phyloP scores from a whole-genome alignment of 2,797 vertebrate species.

The Malacoctenus gilli region DNA sequence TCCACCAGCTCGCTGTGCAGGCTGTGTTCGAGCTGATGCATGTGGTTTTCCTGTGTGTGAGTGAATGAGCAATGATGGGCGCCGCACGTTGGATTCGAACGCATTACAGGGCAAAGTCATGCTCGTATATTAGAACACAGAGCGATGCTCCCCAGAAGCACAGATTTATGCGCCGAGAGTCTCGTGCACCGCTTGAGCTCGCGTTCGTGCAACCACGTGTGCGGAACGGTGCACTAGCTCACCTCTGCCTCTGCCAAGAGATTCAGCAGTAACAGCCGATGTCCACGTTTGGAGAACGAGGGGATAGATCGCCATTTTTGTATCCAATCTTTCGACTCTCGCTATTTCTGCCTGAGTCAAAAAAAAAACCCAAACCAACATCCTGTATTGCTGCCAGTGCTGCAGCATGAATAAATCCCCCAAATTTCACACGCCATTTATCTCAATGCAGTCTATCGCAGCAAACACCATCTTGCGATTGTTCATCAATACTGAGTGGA shows the following conservation, averaged over 20 bases:
- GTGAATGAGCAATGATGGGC: conserved; percentile 13
- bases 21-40: conserved; percentile 15
- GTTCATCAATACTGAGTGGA: conserved; percentile 12
- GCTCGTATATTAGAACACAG: neutral
- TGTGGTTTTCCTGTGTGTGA: conserved; percentile 11
- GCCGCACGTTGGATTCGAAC: conserved; percentile 22
- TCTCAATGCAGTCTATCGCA: conserved; percentile 10
- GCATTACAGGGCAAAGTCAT: conserved; percentile 4
- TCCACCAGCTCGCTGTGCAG: conserved; percentile 30
- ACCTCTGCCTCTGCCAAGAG: neutral
- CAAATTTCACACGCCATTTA: conserved; percentile 26
- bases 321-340: conserved; percentile 11
- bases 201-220: neutral
- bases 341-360: conserved; percentile 22
- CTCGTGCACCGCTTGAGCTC: neutral
- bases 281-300: neutral
- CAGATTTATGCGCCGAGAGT: neutral
- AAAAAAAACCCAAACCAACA: conserved; percentile 10
- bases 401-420: conserved; percentile 31
- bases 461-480: conserved; percentile 22
- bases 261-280: conserved; percentile 8
- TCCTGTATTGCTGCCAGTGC: conserved; percentile 2
- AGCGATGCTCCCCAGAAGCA: conserved; percentile 5
- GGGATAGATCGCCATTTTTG: conserved; percentile 8
- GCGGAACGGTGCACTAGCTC: neutral